A percentile compares a stretch with the other conserved stretches of the same genome.
Evolutionary conservation across 2,888 invertebrate genomes (phyloP).

Genomic region (Ypsolopha scabrella): DNA sequence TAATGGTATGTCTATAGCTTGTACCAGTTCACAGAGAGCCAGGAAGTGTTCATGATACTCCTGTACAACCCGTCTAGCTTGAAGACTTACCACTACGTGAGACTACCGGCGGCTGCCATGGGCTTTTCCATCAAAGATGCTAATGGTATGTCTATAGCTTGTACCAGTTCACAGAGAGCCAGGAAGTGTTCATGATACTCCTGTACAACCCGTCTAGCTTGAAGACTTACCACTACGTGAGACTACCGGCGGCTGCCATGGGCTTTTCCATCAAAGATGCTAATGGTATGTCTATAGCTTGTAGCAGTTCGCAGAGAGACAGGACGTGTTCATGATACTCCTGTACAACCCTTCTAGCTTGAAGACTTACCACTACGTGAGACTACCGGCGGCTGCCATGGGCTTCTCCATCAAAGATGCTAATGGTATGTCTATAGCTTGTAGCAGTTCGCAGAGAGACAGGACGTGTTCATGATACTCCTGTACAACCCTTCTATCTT

Average conservation of each 20-base stretch:
- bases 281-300: conserved; percentile 54
- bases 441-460: conserved; percentile 57
- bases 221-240: too few species aligned
- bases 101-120: conserved; percentile 60
- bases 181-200: too few species aligned
- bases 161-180: conserved; percentile 56
- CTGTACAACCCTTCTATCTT: conserved; percentile 75
- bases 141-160: conserved; percentile 54
- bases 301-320: conserved; percentile 56
- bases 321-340: too few species aligned
- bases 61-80: conserved; percentile 75
- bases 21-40: conserved; percentile 59
- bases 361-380: too few species aligned
- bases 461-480: conserved; percentile 58
- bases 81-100: conserved; percentile 56
- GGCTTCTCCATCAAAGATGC: conserved; percentile 59
- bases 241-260: too few species aligned
- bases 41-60: conserved; percentile 58
- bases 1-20: conserved; percentile 54
- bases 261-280: conserved; percentile 59
- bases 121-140: conserved; percentile 60
- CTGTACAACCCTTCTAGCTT: too few species aligned
- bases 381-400: too few species aligned
- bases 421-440: background rate
- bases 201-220: too few species aligned